Evolutionary conservation across 2,888 invertebrate genomes (phyloP).

Genomic region (Penaeus monodon): DNA sequence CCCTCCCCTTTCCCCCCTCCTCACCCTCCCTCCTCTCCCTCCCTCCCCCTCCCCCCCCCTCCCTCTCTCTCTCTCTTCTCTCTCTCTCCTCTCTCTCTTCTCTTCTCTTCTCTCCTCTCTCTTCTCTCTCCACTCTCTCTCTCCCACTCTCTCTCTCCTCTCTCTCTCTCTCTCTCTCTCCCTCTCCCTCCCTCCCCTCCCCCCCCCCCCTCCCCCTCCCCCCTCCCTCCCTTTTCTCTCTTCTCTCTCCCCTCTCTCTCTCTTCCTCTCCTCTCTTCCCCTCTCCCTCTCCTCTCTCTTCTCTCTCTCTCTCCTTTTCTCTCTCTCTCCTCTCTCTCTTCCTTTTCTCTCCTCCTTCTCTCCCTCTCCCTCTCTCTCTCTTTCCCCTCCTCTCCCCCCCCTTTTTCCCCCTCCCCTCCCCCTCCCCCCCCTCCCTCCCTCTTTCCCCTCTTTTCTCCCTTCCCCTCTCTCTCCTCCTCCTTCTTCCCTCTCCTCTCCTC

Average conservation of each 20-base stretch:
- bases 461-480: neutral
- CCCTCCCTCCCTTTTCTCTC: neutral
- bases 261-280: no score
- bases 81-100: neutral
- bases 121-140: neutral
- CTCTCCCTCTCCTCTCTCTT: no score
- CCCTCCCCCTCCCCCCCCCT: neutral
- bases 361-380: neutral
- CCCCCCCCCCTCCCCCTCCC: neutral
- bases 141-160: neutral
- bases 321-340: rapidly evolving
- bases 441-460: neutral
- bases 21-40: neutral
- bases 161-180: neutral
- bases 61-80: neutral
- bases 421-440: neutral
- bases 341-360: no score
- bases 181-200: neutral
- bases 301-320: neutral
- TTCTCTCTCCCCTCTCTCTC: neutral
- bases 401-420: no score
- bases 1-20: neutral
- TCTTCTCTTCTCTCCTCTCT: neutral
- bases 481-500: neutral
- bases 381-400: neutral